Conservation (phyloP, 2,113 vertebrate genomes). For the Takifugu bimaculatus region DNA sequence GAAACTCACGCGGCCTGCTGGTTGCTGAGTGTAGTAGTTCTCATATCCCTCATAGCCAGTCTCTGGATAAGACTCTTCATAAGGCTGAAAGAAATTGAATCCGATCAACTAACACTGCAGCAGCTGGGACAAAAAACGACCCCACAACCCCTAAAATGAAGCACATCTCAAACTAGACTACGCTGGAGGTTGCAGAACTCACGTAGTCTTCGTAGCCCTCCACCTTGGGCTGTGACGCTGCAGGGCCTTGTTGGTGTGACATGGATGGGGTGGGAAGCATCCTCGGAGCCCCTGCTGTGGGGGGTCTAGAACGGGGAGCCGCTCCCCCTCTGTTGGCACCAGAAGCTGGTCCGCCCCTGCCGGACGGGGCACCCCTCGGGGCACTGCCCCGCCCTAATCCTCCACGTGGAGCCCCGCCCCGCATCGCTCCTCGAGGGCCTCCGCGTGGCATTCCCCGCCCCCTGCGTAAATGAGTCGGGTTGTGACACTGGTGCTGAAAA, state of each 20-base stretch:
- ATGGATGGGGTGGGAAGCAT: slow-evolving; percentile 81
- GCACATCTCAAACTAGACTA: too few species aligned
- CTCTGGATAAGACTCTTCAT: slow-evolving; percentile 89
- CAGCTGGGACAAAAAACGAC: too few species aligned
- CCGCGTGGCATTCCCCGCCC: slow-evolving; percentile 87
- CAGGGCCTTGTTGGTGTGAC: slow-evolving; percentile 70
- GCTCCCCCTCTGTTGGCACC: slow-evolving; percentile 79
- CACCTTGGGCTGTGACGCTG: slow-evolving; percentile 69
- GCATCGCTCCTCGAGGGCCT: slow-evolving; percentile 79
- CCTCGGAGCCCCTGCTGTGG: slow-evolving; percentile 80
- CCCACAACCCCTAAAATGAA: too few species aligned
- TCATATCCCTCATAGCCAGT: slow-evolving; percentile 90
- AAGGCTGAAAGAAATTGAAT: slow-evolving; percentile 38
- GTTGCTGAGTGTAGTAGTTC: slow-evolving; percentile 88
- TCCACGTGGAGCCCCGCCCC: slow-evolving; percentile 83
- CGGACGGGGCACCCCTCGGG: slow-evolving; percentile 78
- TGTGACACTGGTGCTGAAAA: neutral
- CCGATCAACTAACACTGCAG: slow-evolving; percentile 69
- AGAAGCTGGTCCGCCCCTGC: slow-evolving; percentile 81
- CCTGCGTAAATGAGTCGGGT: slow-evolving; percentile 53
- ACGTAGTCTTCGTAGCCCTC: slow-evolving; percentile 92
- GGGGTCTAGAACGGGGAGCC: slow-evolving; percentile 80
- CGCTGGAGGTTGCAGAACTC: slow-evolving; percentile 48
- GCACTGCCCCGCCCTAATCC: slow-evolving; percentile 81
- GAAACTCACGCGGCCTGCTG: slow-evolving; percentile 85